Percentiles rank a stretch among this genome's conserved stretches.
phyloP scores from a whole-genome alignment of 2,888 invertebrate species.

The Sinohyriopsis cumingii region DNA sequence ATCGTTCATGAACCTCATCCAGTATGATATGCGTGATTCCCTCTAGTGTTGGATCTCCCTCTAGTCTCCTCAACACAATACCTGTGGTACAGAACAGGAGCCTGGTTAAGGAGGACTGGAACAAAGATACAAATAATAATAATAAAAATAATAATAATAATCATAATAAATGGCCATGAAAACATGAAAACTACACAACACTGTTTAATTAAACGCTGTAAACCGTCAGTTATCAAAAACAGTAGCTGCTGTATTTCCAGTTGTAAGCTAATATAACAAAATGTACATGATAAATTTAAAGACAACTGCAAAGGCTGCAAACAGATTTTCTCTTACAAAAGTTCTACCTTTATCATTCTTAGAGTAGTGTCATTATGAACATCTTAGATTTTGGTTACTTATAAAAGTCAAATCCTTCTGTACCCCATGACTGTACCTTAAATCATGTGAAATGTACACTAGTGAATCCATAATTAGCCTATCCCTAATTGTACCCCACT shows the following conservation, averaged over 20 bases:
- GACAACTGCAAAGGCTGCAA: too few relatives aligned
- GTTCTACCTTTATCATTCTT: too few relatives aligned
- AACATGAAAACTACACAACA: not conserved
- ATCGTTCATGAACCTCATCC: constrained; percentile 80
- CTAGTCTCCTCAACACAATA: constrained; percentile 85
- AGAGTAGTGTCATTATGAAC: too few relatives aligned
- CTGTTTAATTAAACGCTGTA: not conserved
- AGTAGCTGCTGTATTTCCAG: not conserved
- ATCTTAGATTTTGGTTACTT: too few relatives aligned
- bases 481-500: too few relatives aligned
- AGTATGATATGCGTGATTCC: constrained; percentile 84
- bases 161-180: not conserved
- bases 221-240: not conserved
- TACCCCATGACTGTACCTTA: too few relatives aligned
- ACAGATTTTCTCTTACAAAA: too few relatives aligned
- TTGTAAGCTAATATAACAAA: not conserved
- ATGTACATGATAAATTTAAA: not conserved
- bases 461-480: too few relatives aligned
- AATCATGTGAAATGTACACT: too few relatives aligned
- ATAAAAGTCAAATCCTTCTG: too few relatives aligned
- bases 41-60: constrained; percentile 78
- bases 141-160: not conserved
- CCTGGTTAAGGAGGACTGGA: constrained; percentile 60
- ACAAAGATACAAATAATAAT: constrained; percentile 1
- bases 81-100: constrained; percentile 91